Conservation (phyloP, 2,888 invertebrate species). For the Drosophila buzzatii region DNA sequence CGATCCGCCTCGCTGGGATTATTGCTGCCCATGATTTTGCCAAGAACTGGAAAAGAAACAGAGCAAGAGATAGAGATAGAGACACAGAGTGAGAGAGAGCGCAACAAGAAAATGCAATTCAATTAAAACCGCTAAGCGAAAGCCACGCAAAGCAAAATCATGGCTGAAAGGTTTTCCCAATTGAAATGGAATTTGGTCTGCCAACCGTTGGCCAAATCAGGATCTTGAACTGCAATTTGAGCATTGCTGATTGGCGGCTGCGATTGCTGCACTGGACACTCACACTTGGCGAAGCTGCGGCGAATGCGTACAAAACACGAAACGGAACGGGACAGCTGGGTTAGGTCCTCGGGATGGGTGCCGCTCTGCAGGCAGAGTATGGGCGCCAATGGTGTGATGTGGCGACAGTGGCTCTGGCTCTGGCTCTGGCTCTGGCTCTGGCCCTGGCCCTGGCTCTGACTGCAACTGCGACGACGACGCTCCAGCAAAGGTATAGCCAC, state of each 20-base stretch:
- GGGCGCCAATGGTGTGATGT: slow-evolving; percentile 62
- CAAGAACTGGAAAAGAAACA: slow-evolving; percentile 71
- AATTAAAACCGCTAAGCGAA: slow-evolving; percentile 57
- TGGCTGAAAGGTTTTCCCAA: slow-evolving; percentile 38
- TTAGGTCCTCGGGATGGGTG: slow-evolving; percentile 55
- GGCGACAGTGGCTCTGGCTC: slow-evolving; percentile 44
- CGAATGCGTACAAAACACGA: slow-evolving; percentile 81
- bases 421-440: too few species aligned
- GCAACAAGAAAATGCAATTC: slow-evolving; percentile 52
- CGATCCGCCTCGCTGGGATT: slow-evolving; percentile 84
- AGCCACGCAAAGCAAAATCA: slow-evolving; percentile 45
- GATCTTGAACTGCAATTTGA: slow-evolving; percentile 3
- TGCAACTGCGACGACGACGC: slow-evolving; percentile 66
- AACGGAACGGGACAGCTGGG: slow-evolving; percentile 57
- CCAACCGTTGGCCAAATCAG: background rate
- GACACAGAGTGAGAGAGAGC: slow-evolving; percentile 13
- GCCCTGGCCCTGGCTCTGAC: slow-evolving; percentile 6
- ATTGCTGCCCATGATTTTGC: slow-evolving; percentile 84
- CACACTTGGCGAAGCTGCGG: slow-evolving; percentile 71
- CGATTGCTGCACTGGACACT: slow-evolving; percentile 41
- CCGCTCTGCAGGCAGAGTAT: slow-evolving; percentile 69
- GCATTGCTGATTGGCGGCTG: slow-evolving; percentile 1
- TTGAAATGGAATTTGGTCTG: slow-evolving; percentile 37
- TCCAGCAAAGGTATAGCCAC: slow-evolving; percentile 66
- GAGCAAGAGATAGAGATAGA: slow-evolving; percentile 17